A percentile compares a stretch with the other conserved stretches of the same genome.
Conservation (phyloP, 2,797 vertebrate species). For the Rhynchonycteris naso region DNA sequence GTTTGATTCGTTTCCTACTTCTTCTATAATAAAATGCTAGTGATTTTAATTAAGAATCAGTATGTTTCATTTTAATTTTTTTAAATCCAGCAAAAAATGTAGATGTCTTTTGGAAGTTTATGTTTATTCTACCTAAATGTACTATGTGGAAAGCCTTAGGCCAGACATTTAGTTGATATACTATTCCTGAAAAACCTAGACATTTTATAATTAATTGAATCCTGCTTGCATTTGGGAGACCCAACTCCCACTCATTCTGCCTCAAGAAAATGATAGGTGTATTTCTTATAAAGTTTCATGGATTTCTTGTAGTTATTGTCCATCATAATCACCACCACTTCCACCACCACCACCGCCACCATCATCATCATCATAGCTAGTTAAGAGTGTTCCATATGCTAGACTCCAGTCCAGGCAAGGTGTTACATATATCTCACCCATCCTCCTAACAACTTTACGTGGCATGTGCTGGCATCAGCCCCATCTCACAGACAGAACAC, state of each 20-base stretch:
- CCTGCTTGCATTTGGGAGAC: neutral
- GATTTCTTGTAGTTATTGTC: neutral
- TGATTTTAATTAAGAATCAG: neutral
- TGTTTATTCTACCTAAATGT: neutral
- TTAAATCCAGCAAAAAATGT: neutral
- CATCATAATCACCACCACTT: neutral
- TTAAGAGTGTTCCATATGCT: neutral
- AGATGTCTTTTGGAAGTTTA: neutral
- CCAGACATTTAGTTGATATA: neutral
- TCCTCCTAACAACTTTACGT: neutral
- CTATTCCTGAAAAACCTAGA: neutral
- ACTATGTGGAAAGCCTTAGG: neutral
- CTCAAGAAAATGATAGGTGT: neutral
- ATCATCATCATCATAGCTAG: neutral
- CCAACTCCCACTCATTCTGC: neutral
- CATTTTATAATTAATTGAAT: neutral
- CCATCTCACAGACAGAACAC: neutral
- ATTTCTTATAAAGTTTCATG: neutral
- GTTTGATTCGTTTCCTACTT: neutral
- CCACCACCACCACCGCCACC: neutral
- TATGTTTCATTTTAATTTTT: neutral
- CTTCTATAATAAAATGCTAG: neutral
- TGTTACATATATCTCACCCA: neutral
- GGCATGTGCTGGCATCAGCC: too few relatives aligned
- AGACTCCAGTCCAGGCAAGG: neutral